These are phyloP conservation scores for Felis chaus DNA, from an alignment of 2,113 vertebrate genomes.

Conservation along the genomic window DNA sequence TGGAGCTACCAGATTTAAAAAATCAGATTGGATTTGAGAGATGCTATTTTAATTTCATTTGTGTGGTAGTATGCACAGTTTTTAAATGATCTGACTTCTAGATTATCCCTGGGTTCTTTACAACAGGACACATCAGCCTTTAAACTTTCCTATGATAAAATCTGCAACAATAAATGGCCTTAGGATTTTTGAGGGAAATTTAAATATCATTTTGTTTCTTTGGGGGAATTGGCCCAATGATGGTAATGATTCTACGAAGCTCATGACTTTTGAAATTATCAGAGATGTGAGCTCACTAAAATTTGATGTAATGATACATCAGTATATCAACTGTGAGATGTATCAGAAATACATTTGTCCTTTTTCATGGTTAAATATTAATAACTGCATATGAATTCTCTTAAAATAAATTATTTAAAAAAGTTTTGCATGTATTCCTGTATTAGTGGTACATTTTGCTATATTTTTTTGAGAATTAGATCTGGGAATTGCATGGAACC, in stretches of 20 bases:
- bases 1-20: conserved; percentile 56
- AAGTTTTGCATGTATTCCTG: neutral
- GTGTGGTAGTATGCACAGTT: neutral
- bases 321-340: neutral
- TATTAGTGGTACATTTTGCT: neutral
- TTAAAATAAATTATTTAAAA: neutral
- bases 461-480: neutral
- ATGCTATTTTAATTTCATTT: neutral
- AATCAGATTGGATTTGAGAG: neutral
- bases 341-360: neutral
- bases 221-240: neutral
- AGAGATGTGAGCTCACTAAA: neutral
- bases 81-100: neutral
- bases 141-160: neutral
- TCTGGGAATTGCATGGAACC: neutral
- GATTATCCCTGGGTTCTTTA: neutral
- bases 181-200: neutral
- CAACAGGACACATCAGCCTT: neutral
- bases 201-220: neutral
- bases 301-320: neutral
- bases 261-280: neutral
- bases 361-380: neutral
- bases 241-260: neutral
- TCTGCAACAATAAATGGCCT: neutral
- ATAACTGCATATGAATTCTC: neutral